Percentiles rank a stretch among this genome's conserved stretches.
These are phyloP conservation scores for Eurois occulta DNA, from an alignment of 2,888 invertebrate genomes.

Conservation along the genomic window DNA sequence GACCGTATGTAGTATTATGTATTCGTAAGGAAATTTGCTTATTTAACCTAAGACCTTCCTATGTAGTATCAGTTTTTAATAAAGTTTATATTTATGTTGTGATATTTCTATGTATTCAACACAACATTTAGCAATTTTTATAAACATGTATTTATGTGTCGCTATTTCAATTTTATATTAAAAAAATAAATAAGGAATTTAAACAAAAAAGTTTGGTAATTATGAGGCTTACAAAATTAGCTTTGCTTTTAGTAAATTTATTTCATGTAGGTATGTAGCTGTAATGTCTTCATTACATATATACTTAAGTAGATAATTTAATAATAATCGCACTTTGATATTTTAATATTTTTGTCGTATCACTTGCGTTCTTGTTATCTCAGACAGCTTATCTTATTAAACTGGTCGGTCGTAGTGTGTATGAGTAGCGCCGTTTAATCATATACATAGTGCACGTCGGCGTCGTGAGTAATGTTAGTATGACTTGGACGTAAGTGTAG, in stretches of 20 bases:
- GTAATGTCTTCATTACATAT: constrained; percentile 24
- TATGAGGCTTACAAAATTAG: constrained; percentile 31
- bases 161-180: neutral
- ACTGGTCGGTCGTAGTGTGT: constrained; percentile 41
- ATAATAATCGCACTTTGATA: constrained; percentile 46
- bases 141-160: neutral
- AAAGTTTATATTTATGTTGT: neutral
- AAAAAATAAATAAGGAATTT: neutral
- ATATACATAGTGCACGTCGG: constrained; percentile 41
- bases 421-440: constrained; percentile 50
- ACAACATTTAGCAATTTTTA: neutral
- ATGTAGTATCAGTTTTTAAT: constrained; percentile 8
- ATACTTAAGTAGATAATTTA: constrained; percentile 46
- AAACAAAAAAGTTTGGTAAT: neutral
- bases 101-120: constrained; percentile 6
- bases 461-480: constrained; percentile 56
- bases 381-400: constrained; percentile 58
- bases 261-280: constrained; percentile 32
- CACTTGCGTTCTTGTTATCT: constrained; percentile 62
- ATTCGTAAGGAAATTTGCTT: constrained; percentile 38
- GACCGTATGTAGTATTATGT: constrained; percentile 20
- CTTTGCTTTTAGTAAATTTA: constrained; percentile 53
- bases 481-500: constrained; percentile 61
- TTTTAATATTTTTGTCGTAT: constrained; percentile 55
- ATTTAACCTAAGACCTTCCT: constrained; percentile 49